Conservation (phyloP, 2,888 invertebrate species). For the Ashinkailepas kermadecensis region DNA sequence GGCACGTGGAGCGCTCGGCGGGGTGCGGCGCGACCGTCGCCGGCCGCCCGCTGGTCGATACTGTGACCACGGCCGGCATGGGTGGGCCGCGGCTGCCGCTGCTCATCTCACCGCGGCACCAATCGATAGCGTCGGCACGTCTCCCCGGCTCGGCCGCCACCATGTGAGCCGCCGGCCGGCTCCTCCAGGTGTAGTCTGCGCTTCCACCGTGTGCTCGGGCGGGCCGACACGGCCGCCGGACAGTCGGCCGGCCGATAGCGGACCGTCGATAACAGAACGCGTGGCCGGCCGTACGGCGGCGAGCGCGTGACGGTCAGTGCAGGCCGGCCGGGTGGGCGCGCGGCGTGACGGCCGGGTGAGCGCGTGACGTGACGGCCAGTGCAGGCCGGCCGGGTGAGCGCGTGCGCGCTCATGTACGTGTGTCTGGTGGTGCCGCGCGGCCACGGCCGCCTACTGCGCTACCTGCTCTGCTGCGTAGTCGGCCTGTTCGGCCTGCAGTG, state of each 20-base stretch:
- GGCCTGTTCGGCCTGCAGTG: slow-evolving; percentile 3
- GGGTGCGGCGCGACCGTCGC: too few species aligned
- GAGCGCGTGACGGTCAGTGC: too few species aligned
- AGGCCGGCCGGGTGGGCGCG: too few species aligned
- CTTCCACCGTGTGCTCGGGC: too few species aligned
- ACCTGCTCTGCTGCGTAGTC: background rate
- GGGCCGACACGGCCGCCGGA: background rate
- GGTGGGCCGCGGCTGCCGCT: background rate
- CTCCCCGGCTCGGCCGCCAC: too few species aligned
- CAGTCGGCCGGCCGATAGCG: background rate
- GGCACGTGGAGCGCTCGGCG: too few species aligned
- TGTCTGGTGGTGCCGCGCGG: slow-evolving; percentile 7
- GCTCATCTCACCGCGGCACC: background rate
- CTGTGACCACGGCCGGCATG: background rate
- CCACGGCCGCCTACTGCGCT: slow-evolving; percentile 9
- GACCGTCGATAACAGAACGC: too few species aligned
- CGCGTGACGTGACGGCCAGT: background rate
- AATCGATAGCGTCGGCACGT: background rate
- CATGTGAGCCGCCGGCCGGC: too few species aligned
- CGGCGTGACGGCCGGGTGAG: too few species aligned
- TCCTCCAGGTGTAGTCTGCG: too few species aligned
- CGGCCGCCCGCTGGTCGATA: slow-evolving; percentile 20
- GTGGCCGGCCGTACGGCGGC: too few species aligned
- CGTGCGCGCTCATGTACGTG: background rate
- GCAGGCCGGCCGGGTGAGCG: background rate